Conservation (phyloP, 2,888 invertebrate genomes). For the Eugnorisma glareosa region DNA sequence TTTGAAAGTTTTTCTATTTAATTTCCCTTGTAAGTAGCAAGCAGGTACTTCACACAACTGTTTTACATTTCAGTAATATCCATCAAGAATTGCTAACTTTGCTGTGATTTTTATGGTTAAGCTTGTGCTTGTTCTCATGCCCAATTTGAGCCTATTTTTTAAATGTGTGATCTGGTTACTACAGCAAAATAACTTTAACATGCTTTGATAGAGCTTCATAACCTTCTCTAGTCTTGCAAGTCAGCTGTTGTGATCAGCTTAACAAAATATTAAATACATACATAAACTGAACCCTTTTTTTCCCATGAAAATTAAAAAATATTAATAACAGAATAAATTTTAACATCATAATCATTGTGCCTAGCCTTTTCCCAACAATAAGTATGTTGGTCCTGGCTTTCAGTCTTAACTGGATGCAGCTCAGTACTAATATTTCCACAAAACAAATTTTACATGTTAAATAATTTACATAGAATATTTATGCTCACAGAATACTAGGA, state of each 20-base stretch:
- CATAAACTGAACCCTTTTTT: too few species aligned
- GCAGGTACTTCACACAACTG: not conserved
- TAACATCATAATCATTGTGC: not conserved
- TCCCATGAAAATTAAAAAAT: not conserved
- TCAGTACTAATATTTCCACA: not conserved
- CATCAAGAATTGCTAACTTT: not conserved
- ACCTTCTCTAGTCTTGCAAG: not conserved
- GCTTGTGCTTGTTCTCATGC: not conserved
- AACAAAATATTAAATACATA: not conserved
- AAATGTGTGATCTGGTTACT: not conserved
- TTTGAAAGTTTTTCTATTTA: not conserved
- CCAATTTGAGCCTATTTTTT: not conserved
- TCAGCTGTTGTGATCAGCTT: not conserved
- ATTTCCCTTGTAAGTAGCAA: not conserved
- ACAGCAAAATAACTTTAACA: not conserved
- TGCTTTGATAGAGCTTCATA: not conserved
- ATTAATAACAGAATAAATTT: not conserved
- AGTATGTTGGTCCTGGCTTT: not conserved
- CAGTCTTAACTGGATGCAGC: not conserved
- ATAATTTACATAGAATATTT: not conserved
- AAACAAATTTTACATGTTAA: not conserved
- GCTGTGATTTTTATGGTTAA: not conserved
- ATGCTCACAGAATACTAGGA: too few species aligned
- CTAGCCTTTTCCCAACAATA: not conserved
- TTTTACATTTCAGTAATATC: not conserved